Evolutionary conservation across 2,888 invertebrate species (phyloP), one percentile per base, ranked within the genome.

Genomic region (Dendrolimus pini): DNA sequence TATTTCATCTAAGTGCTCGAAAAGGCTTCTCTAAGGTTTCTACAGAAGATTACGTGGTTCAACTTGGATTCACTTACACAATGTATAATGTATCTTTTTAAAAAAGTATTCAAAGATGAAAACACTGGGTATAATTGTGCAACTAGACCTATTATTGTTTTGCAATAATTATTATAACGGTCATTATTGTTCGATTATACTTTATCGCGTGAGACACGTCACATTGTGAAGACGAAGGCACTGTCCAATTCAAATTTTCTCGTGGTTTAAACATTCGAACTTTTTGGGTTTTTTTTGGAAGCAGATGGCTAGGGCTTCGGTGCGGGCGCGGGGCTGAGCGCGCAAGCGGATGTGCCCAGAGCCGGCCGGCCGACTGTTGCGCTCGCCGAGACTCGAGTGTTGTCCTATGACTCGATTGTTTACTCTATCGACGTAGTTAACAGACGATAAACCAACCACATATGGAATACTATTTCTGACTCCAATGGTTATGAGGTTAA

Each of bases 291-390:
- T 14, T 30, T 30, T 30, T 30, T 30, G 64, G 62, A 63, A 64
- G 62, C 61, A 59, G 61, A 57, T 65, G 62, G 68, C 59, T 67
- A 69, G 78, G 72, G 74, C 68, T 71, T 30, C 30, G 74, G 47
- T 67, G 70, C 81, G 79, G 78, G 82, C 83, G 82, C 83, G 77
- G 80, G 80, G 75, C 75, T 73, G 79, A 84, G 77, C 81, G 82
- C 85, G 82, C 86, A 87, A 82, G 82, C 89, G 89, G 89, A 90
- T 90, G 87, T 89, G 89, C 83, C 79, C 79, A 76, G 80, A 78
- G 82, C 85, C 83, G 83, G 80, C 82, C 79, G 76, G 80, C 69
- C 77, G 80, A 83, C 80, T 83, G 80, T 76, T 80, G 80, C 78
- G 83, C 77, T 71, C 72, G 74, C 66, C 70, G 69, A 65, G 68